Evolutionary conservation across 2,113 vertebrate genomes (phyloP), one percentile per base, ranked within the genome.

Genomic region (Tachycineta bicolor): DNA sequence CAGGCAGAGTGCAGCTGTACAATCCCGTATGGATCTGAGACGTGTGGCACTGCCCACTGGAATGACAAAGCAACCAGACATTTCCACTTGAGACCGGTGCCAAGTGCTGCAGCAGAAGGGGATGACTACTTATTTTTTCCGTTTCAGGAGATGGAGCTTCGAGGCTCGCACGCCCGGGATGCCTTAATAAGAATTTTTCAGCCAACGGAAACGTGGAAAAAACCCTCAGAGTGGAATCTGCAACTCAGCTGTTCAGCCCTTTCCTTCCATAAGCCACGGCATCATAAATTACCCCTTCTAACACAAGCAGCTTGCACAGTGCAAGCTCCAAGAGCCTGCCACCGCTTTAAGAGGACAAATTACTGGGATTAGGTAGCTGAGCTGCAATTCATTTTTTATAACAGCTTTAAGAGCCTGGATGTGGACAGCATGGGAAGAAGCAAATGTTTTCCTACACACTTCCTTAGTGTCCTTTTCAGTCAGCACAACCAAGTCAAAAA

Each of bases 1-100:
- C 8, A 34, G 22, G 75, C 64, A 39, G 58, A 92, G 73, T 10
- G 56, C 77, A 77, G 87, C 95, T 75, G 44, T 29, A 84, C 52
- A 29, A 20, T 3, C 44, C 59, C 0, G 0, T 5, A 8, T 2
- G 25, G 71, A 29, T 76, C 74, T 19, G 71, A 78, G 85, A 21
- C 0, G 17, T 31, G 68, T 21, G 31, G 28, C 44, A 52, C 71
- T 90, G 94, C 92, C 90, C 96, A 90, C 90, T 71, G 83, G 55
- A 47, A 88, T 95, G 93, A 96, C 88, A 96, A 94, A 96, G 93
- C 95, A 93, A 77, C 29, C 91, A 80, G 88, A 92, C 87, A 67
- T 90, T 90, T 92, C 93, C 90, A 93, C 88, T 89, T 70, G 71
- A 86, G 87, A 86, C 60, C 50, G 82, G 83, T 78, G 93, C 93